These are phyloP conservation scores for Laterallus jamaicensis DNA, from an alignment of 2,113 vertebrate genomes.

Conservation along the genomic window DNA sequence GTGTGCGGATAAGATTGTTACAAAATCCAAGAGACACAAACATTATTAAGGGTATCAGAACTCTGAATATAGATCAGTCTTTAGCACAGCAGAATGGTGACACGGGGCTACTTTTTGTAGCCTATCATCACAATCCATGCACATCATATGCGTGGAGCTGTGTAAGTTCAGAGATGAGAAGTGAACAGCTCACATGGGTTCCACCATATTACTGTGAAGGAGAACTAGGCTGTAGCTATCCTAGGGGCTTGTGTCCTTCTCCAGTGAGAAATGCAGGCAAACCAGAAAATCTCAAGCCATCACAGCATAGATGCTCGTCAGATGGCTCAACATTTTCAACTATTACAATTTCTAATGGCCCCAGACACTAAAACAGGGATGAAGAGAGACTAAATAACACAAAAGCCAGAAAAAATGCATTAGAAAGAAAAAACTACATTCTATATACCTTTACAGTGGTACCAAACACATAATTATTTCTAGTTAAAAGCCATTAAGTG, in stretches of 20 bases:
- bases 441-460: neutral
- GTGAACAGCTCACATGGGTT: neutral
- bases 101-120: neutral
- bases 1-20: fast-evolving
- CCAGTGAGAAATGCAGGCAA: neutral
- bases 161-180: neutral
- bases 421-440: neutral
- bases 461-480: neutral
- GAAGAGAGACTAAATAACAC: neutral
- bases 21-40: neutral
- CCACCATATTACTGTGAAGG: neutral
- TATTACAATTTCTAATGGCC: neutral
- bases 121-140: neutral
- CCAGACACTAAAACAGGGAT: neutral
- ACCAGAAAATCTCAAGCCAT: neutral
- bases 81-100: neutral
- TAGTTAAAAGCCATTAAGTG: neutral
- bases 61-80: fast-evolving
- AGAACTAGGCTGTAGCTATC: neutral
- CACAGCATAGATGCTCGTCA: neutral
- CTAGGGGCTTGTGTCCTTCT: neutral
- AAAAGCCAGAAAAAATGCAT: neutral
- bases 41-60: neutral
- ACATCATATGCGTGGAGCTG: fast-evolving
- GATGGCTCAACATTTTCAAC: neutral